phyloP scores from a whole-genome alignment of 2,113 vertebrate genomes.

The Pampusana beccarii region DNA sequence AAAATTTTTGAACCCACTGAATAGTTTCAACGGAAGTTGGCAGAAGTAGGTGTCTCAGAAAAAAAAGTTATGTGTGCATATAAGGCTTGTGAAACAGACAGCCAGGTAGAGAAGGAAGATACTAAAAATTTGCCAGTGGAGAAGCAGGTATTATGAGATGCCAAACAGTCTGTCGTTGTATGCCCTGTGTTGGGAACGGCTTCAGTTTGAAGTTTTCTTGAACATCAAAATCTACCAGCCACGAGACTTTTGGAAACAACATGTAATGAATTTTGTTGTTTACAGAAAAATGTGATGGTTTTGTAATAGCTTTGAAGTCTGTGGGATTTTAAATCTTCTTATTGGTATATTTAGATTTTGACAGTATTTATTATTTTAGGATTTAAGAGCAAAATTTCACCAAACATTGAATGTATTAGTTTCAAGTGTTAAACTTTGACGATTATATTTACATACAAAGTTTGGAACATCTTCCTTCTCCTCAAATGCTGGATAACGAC shows the following conservation, averaged over 20 bases:
- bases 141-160: background rate
- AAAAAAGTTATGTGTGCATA: background rate
- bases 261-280: background rate
- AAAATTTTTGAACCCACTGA: background rate
- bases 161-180: background rate
- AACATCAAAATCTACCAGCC: background rate
- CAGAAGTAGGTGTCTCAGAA: background rate
- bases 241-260: background rate
- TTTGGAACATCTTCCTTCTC: background rate
- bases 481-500: background rate
- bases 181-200: fast-evolving
- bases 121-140: background rate
- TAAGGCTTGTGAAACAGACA: background rate
- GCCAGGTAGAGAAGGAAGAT: background rate
- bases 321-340: background rate
- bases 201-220: background rate
- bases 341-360: background rate
- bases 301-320: background rate
- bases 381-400: background rate
- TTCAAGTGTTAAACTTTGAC: background rate
- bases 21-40: background rate
- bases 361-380: background rate
- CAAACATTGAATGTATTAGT: background rate
- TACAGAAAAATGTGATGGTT: background rate
- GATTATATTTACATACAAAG: background rate